Evolutionary conservation across 2,113 vertebrate genomes (phyloP).

Genomic region (human (Homo sapiens)): DNA sequence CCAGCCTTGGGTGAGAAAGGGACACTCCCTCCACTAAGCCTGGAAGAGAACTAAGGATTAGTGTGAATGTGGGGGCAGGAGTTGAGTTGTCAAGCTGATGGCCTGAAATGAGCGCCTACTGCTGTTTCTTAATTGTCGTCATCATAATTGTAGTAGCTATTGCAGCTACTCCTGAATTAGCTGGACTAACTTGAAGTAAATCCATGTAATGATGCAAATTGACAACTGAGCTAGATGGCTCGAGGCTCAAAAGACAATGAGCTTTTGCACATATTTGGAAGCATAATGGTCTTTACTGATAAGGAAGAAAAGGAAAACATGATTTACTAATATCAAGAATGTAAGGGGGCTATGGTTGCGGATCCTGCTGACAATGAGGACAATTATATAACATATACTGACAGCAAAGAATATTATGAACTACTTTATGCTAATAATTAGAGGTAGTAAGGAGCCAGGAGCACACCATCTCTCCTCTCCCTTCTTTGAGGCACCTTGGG

Average conservation of each 20-base stretch:
- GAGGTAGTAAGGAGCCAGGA: background rate
- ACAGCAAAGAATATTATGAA: background rate
- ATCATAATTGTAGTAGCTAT: background rate
- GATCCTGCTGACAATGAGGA: background rate
- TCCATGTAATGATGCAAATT: background rate
- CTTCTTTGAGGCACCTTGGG: background rate
- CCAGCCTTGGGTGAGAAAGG: background rate
- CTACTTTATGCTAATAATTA: background rate
- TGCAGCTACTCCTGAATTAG: background rate
- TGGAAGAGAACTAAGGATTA: background rate
- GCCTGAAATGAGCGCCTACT: background rate
- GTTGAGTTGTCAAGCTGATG: background rate
- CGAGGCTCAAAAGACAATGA: background rate
- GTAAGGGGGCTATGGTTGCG: background rate
- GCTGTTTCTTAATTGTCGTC: background rate
- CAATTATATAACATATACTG: background rate
- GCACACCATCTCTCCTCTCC: background rate
- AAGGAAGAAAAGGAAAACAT: background rate
- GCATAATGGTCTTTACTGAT: background rate
- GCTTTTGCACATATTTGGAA: background rate
- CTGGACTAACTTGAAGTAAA: background rate
- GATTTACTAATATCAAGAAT: background rate
- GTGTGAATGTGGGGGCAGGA: background rate
- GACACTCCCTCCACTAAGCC: background rate
- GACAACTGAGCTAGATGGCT: background rate